Percentiles rank a stretch among this genome's conserved stretches.
Conservation (phyloP, 2,888 invertebrate genomes). For the Drosophila austrosaltans region DNA sequence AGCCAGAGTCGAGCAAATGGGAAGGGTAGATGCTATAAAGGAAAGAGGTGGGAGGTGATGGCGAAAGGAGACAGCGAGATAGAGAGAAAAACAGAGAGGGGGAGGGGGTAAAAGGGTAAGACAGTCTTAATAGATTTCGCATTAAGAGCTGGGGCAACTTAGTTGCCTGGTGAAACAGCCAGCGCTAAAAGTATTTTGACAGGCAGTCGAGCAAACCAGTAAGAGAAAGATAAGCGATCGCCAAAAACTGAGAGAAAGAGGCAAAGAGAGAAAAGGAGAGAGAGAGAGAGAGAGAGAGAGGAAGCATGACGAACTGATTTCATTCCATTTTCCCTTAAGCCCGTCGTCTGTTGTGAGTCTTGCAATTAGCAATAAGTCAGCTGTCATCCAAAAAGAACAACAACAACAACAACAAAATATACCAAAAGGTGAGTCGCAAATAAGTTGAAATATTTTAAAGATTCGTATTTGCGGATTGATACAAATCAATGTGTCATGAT, state of each 20-base stretch:
- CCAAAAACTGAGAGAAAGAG: slow-evolving; percentile 19
- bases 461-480: slow-evolving; percentile 59
- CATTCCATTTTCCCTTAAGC: slow-evolving; percentile 42
- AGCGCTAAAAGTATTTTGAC: slow-evolving; percentile 78
- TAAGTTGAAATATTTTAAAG: slow-evolving; percentile 52
- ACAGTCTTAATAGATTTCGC: slow-evolving; percentile 76
- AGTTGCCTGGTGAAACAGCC: slow-evolving; percentile 43
- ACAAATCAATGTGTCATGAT: slow-evolving; percentile 70
- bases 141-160: slow-evolving; percentile 62
- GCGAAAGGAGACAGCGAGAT: slow-evolving; percentile 2
- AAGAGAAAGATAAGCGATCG: slow-evolving; percentile 67
- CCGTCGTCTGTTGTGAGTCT: slow-evolving; percentile 29
- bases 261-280: neutral
- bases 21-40: neutral
- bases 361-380: slow-evolving; percentile 79
- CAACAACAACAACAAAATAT: neutral
- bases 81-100: slow-evolving; percentile 9
- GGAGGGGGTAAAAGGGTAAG: neutral
- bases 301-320: slow-evolving; percentile 73
- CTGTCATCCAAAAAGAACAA: slow-evolving; percentile 53
- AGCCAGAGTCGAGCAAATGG: slow-evolving; percentile 23
- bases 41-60: slow-evolving; percentile 12
- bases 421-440: slow-evolving; percentile 31
- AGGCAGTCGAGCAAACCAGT: slow-evolving; percentile 48
- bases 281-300: slow-evolving; percentile 3